These are phyloP conservation scores for Drosophila pruinosa DNA, from an alignment of 1,140 invertebrate species.

Conservation along the genomic window DNA sequence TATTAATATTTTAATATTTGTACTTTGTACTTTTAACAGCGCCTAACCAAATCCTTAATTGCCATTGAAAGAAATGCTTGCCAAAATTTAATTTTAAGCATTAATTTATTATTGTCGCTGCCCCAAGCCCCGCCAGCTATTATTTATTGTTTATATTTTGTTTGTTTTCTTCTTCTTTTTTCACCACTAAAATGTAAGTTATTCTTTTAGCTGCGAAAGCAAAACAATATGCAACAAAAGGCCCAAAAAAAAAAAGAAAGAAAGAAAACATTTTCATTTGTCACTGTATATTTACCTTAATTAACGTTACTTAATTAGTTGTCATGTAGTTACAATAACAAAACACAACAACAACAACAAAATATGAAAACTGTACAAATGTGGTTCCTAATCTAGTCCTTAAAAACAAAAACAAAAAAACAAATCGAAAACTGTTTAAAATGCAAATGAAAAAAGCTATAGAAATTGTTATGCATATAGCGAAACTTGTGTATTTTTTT, in stretches of 20 bases:
- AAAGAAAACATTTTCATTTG: slow-evolving; percentile 27
- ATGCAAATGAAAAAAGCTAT: not conserved
- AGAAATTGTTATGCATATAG: slow-evolving; percentile 50
- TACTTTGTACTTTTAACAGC: slow-evolving; percentile 8
- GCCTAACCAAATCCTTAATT: slow-evolving; percentile 33
- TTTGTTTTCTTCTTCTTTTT: slow-evolving; percentile 21
- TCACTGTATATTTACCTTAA: slow-evolving; percentile 69
- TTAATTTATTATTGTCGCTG: slow-evolving; percentile 25
- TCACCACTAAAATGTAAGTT: slow-evolving; percentile 4
- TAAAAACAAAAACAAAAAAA: slow-evolving; percentile 38
- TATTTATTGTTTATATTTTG: slow-evolving; percentile 39
- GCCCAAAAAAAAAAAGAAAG: slow-evolving; percentile 20
- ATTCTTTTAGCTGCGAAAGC: slow-evolving; percentile 44
- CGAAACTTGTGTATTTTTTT: slow-evolving; percentile 59
- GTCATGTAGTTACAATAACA: slow-evolving; percentile 20
- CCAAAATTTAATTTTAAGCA: slow-evolving; percentile 46
- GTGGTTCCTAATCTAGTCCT: slow-evolving; percentile 83
- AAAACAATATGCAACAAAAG: slow-evolving; percentile 39
- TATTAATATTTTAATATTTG: slow-evolving; percentile 10
- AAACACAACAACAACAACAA: slow-evolving; percentile 48
- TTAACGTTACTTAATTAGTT: slow-evolving; percentile 41
- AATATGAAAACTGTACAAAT: slow-evolving; percentile 78
- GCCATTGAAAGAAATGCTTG: slow-evolving; percentile 45
- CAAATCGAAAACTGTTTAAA: slow-evolving; percentile 28
- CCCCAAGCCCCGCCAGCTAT: not conserved